These are phyloP conservation scores for Microcaecilia unicolor DNA, from an alignment of 2,797 vertebrate genomes.

Conservation along the genomic window DNA sequence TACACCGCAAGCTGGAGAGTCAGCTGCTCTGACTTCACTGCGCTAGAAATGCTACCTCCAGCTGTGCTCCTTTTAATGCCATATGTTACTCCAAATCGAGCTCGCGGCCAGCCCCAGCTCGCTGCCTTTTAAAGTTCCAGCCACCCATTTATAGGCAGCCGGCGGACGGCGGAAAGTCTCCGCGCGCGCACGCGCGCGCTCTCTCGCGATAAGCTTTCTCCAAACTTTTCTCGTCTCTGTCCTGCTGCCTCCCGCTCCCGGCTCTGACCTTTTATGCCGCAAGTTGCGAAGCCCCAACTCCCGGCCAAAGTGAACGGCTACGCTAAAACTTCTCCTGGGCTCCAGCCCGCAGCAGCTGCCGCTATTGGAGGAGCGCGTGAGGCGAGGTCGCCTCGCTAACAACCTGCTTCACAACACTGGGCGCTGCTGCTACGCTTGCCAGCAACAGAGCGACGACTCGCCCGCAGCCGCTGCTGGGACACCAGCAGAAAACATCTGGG, in stretches of 20 bases:
- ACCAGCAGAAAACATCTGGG: constrained; percentile 12
- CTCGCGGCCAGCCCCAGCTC: constrained; percentile 57
- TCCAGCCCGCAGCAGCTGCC: too few species aligned
- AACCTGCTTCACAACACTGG: constrained; percentile 72
- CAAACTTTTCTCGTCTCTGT: too few species aligned
- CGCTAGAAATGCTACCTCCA: constrained; percentile 87
- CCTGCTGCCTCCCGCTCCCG: too few species aligned
- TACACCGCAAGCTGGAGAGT: constrained; percentile 91
- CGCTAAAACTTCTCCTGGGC: too few species aligned
- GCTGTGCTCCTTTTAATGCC: constrained; percentile 85
- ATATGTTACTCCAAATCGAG: constrained; percentile 77
- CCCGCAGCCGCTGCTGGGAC: not conserved
- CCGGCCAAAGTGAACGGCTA: constrained; percentile 1
- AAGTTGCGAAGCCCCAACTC: not conserved
- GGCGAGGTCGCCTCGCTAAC: constrained; percentile 77
- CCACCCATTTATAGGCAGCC: constrained; percentile 47
- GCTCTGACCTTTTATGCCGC: too few species aligned
- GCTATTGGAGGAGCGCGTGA: not conserved
- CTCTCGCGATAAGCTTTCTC: too few species aligned
- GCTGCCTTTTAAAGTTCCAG: constrained; percentile 56
- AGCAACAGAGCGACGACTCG: constrained; percentile 11
- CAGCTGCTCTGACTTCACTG: constrained; percentile 95
- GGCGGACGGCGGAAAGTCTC: constrained; percentile 51
- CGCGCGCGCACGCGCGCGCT: too few species aligned
- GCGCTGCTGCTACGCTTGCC: constrained; percentile 54